Conservation (phyloP, 2,888 invertebrate species). For the Ernsta delagoae region DNA sequence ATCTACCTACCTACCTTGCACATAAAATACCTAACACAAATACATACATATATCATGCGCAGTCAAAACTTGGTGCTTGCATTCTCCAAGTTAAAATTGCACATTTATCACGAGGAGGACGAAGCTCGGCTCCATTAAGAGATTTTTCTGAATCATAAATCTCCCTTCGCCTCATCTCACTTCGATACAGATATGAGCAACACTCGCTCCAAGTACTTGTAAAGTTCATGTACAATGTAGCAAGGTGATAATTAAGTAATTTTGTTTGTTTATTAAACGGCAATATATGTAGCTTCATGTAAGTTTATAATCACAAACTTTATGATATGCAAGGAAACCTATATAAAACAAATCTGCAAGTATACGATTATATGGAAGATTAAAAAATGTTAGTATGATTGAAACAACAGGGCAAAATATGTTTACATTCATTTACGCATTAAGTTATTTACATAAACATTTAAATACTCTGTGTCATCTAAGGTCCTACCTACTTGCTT, state of each 20-base stretch:
- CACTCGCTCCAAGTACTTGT: slow-evolving; percentile 47
- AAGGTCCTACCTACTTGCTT: too few relatives aligned
- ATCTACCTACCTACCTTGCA: slow-evolving; percentile 39
- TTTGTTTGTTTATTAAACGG: not conserved
- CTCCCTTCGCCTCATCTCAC: slow-evolving; percentile 81
- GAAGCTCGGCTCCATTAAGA: slow-evolving; percentile 82
- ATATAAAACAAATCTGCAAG: too few relatives aligned
- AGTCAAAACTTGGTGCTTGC: slow-evolving; percentile 81
- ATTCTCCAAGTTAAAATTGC: slow-evolving; percentile 82
- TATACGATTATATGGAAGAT: too few relatives aligned
- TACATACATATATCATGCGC: slow-evolving; percentile 77
- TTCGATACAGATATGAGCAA: slow-evolving; percentile 78
- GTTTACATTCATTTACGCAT: too few relatives aligned
- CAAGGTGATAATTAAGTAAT: not conserved
- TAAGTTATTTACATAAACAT: too few relatives aligned
- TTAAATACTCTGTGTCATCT: too few relatives aligned
- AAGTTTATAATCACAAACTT: too few relatives aligned
- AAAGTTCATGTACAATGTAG: slow-evolving; percentile 37
- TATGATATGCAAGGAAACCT: too few relatives aligned
- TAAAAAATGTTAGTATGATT: too few relatives aligned
- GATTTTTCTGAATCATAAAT: slow-evolving; percentile 84
- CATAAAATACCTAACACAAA: slow-evolving; percentile 58
- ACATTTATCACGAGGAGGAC: slow-evolving; percentile 78
- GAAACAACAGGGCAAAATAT: too few relatives aligned
- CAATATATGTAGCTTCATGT: too few relatives aligned